These are phyloP conservation scores for Chelmon rostratus DNA, from an alignment of 2,797 vertebrate genomes.

Conservation along the genomic window DNA sequence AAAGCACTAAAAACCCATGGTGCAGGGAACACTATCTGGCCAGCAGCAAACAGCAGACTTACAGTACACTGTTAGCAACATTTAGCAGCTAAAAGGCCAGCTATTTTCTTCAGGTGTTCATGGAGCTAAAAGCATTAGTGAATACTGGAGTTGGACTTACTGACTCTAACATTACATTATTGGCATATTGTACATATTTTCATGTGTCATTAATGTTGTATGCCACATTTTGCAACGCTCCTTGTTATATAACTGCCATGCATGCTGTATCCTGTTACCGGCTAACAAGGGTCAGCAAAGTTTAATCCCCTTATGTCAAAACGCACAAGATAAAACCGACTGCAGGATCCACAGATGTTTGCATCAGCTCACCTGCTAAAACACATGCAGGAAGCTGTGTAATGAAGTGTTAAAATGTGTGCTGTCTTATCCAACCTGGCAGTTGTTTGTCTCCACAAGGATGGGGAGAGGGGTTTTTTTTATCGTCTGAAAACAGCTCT, in stretches of 20 bases:
- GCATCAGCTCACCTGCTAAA: conserved; percentile 30
- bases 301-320: conserved; percentile 28
- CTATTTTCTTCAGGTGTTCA: not conserved
- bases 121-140: not conserved
- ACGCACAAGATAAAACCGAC: conserved; percentile 12
- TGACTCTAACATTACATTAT: not conserved
- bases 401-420: conserved; percentile 45
- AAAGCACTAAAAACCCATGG: not conserved
- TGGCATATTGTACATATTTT: not conserved
- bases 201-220: not conserved
- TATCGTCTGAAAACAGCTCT: conserved; percentile 39
- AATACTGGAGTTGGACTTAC: not conserved
- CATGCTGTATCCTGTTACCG: not conserved
- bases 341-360: conserved; percentile 8
- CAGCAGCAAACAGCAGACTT: not conserved
- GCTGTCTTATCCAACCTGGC: conserved; percentile 26
- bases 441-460: conserved; percentile 27
- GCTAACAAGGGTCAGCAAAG: not conserved
- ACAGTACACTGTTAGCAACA: not conserved
- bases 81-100: not conserved
- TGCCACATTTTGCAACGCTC: not conserved
- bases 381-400: conserved; percentile 25
- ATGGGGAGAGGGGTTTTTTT: conserved; percentile 26
- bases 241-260: not conserved
- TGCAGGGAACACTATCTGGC: not conserved